Evolutionary conservation across 2,113 vertebrate species (phyloP).

Genomic region (Mus spicilegus): DNA sequence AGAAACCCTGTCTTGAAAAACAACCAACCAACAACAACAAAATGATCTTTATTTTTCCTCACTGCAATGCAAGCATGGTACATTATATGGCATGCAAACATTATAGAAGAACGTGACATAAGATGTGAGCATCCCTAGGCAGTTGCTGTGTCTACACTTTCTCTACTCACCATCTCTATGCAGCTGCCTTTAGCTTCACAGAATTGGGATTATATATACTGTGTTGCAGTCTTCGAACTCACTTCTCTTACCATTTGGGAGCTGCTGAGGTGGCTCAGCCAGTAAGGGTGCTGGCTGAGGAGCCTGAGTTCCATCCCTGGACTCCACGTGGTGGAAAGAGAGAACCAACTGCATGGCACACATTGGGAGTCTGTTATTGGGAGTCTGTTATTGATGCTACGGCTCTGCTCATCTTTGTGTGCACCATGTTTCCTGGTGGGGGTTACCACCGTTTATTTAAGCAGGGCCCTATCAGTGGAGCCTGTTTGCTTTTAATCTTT

Average conservation of each 20-base stretch:
- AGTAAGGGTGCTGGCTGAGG: neutral
- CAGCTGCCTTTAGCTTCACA: neutral
- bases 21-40: neutral
- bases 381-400: neutral
- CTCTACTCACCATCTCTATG: neutral
- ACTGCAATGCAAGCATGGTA: neutral
- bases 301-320: neutral
- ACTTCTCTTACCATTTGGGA: neutral
- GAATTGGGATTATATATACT: neutral
- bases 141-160: neutral
- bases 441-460: neutral
- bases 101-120: neutral
- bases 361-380: neutral
- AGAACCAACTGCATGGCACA: fast-evolving
- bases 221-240: neutral
- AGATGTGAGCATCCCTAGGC: neutral
- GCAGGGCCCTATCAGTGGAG: neutral
- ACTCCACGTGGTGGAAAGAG: neutral
- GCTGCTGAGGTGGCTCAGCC: too few species aligned
- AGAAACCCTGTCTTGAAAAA: too few species aligned
- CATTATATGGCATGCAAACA: neutral
- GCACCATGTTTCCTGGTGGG: neutral
- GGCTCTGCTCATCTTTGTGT: neutral
- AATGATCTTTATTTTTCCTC: neutral
- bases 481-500: constrained; percentile 16